These are phyloP conservation scores for Heteromormyrus szaboi DNA, from an alignment of 2,797 vertebrate genomes.

Conservation along the genomic window DNA sequence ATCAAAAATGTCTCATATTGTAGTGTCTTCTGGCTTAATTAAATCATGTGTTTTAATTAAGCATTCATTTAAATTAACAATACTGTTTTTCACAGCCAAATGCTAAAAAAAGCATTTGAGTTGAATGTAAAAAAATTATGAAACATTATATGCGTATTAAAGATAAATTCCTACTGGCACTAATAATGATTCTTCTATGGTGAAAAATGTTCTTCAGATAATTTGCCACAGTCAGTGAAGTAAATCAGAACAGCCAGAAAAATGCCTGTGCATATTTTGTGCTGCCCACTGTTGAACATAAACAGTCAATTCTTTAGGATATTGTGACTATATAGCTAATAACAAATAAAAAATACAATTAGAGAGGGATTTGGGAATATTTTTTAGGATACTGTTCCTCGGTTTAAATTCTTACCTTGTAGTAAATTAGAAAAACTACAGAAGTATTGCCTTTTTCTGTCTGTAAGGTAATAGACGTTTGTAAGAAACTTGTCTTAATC, in stretches of 20 bases:
- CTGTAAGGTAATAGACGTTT: constrained; percentile 3
- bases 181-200: not conserved
- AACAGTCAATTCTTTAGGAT: not conserved
- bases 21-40: not conserved
- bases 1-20: not conserved
- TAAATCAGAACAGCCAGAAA: not conserved
- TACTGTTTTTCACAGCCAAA: not conserved
- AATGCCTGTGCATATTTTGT: not conserved
- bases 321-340: not conserved
- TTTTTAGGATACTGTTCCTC: not conserved
- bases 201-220: not conserved
- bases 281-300: not conserved
- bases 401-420: constrained; percentile 1
- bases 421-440: constrained; percentile 8
- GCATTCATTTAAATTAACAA: not conserved
- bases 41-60: not conserved
- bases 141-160: not conserved
- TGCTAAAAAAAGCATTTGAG: not conserved
- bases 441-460: not conserved
- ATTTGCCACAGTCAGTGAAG: not conserved
- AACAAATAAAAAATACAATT: not conserved
- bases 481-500: not conserved
- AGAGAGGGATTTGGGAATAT: not conserved
- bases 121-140: not conserved
- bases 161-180: not conserved